Percentiles rank a stretch among this genome's conserved stretches.
Conservation (phyloP, 2,113 vertebrate genomes). For the Ophiodon elongatus region DNA sequence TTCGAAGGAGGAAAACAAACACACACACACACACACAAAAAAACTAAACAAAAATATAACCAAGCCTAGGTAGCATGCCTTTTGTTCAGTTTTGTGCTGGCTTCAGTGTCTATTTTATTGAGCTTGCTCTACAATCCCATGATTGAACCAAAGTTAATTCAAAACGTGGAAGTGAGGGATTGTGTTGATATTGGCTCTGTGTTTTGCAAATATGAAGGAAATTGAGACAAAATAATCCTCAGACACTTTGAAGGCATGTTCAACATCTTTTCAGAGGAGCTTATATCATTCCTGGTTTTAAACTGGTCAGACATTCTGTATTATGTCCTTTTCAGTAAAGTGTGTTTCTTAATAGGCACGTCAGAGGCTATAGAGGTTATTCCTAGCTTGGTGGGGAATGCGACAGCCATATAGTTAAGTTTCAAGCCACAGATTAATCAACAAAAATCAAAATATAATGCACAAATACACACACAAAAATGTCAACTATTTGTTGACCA, state of each 20-base stretch:
- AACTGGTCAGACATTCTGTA: conserved; percentile 52
- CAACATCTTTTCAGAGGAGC: conserved; percentile 37
- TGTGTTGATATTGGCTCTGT: conserved; percentile 45
- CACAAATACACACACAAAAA: conserved; percentile 36
- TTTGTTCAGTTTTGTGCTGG: conserved; percentile 84
- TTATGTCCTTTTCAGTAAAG: conserved; percentile 44
- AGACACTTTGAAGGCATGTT: conserved; percentile 54
- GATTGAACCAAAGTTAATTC: conserved; percentile 75
- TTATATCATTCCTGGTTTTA: conserved; percentile 47
- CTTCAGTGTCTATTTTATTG: conserved; percentile 79
- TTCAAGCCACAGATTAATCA: conserved; percentile 55
- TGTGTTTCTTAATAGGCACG: conserved; percentile 53
- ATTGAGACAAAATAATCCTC: conserved; percentile 39
- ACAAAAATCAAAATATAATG: conserved; percentile 40
- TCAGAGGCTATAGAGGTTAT: conserved; percentile 49
- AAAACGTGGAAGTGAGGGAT: conserved; percentile 56
- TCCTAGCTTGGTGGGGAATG: conserved; percentile 56
- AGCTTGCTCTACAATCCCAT: conserved; percentile 67
- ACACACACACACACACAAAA: conserved; percentile 19
- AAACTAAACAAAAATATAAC: conserved; percentile 56
- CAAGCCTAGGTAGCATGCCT: conserved; percentile 84
- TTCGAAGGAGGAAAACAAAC: conserved; percentile 68
- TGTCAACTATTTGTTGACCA: conserved; percentile 8
- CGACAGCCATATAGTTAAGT: conserved; percentile 59
- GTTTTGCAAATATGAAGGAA: conserved; percentile 65